These are phyloP conservation scores for Crotalus horridus DNA, from an alignment of 2,113 vertebrate species.

Conservation along the genomic window DNA sequence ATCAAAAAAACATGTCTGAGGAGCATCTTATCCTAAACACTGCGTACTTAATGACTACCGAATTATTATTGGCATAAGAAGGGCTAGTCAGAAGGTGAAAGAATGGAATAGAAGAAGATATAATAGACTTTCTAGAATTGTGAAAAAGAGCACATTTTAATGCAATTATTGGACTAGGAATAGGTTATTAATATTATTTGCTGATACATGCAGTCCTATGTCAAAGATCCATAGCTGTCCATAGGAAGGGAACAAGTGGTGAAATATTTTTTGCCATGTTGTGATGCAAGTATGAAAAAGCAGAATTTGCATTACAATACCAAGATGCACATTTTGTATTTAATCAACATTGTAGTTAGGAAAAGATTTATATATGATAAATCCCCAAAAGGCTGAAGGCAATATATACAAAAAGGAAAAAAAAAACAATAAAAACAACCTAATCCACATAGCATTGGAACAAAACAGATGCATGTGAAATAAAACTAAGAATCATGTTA, in stretches of 20 bases:
- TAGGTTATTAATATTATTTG: not conserved
- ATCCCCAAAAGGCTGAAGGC: not conserved
- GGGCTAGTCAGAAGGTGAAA: not conserved
- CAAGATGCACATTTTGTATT: not conserved
- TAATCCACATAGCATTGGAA: not conserved
- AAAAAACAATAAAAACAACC: not conserved
- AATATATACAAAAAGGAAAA: not conserved
- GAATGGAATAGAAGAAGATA: not conserved
- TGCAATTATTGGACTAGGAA: not conserved
- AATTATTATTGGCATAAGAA: not conserved
- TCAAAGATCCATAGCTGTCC: not conserved
- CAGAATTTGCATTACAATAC: not conserved
- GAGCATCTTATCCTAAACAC: not conserved
- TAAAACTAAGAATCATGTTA: not conserved
- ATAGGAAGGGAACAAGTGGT: not conserved
- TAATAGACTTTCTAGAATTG: not conserved
- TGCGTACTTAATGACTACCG: not conserved
- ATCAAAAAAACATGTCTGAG: not conserved
- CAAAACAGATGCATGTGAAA: not conserved
- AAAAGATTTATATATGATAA: not conserved
- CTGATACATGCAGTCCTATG: not conserved
- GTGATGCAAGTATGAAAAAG: not conserved
- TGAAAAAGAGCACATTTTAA: not conserved
- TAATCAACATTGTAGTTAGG: not conserved
- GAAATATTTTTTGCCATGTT: not conserved